phyloP scores from a whole-genome alignment of 2,113 vertebrate species.

The Periophthalmus modestus region DNA sequence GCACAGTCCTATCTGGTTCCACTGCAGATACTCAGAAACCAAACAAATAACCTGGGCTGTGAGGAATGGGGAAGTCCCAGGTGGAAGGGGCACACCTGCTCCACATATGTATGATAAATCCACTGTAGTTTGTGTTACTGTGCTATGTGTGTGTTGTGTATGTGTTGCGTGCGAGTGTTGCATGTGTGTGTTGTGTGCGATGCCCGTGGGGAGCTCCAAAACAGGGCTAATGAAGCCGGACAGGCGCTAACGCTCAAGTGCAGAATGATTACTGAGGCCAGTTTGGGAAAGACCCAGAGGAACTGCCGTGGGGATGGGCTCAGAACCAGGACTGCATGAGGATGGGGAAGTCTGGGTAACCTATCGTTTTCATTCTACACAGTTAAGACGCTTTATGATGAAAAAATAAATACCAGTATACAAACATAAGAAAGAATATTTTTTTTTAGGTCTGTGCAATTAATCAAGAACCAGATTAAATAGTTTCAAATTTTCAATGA shows the following conservation, averaged over 20 bases:
- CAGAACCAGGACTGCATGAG: constrained; percentile 19
- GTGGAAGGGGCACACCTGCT: constrained; percentile 28
- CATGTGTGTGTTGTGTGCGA: constrained; percentile 4
- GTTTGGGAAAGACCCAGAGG: constrained; percentile 51
- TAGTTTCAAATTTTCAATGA: too few species aligned
- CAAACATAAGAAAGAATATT: too few species aligned
- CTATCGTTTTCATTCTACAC: background rate
- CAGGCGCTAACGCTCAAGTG: constrained; percentile 52
- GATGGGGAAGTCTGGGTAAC: background rate
- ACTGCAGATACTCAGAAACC: background rate
- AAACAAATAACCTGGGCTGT: background rate
- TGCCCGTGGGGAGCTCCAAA: constrained; percentile 41
- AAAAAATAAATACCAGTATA: too few species aligned
- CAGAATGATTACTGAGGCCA: constrained; percentile 59
- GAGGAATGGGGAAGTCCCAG: background rate
- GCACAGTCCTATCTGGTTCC: background rate
- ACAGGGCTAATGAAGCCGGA: constrained; percentile 60
- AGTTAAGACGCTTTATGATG: background rate
- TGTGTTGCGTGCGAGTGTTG: background rate
- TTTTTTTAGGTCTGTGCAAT: too few species aligned
- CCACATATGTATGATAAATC: constrained; percentile 38
- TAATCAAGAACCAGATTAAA: too few species aligned
- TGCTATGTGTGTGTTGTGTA: constrained; percentile 6
- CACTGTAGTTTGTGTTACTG: constrained; percentile 9
- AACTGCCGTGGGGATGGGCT: constrained; percentile 24